Evolutionary conservation across 1,140 invertebrate genomes (phyloP).

Genomic region (Drosophila setifemur): DNA sequence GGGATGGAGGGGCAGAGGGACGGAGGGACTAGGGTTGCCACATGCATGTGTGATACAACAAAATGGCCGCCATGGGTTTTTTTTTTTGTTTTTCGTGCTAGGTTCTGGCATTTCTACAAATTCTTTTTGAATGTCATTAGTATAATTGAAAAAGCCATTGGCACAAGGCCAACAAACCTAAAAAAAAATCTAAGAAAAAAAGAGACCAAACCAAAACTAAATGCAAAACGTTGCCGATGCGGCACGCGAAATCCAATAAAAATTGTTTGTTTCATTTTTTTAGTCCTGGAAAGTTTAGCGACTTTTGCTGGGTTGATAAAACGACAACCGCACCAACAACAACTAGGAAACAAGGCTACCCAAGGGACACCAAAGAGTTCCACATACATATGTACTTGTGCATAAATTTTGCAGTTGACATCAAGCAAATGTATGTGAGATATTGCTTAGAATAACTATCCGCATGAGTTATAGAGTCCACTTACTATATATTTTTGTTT

Average conservation of each 20-base stretch:
- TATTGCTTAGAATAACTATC: slow-evolving; percentile 61
- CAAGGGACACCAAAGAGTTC: slow-evolving; percentile 33
- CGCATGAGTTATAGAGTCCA: slow-evolving; percentile 35
- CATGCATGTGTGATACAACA: slow-evolving; percentile 67
- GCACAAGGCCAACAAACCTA: slow-evolving; percentile 61
- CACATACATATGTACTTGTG: slow-evolving; percentile 41
- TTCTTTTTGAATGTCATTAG: slow-evolving; percentile 80
- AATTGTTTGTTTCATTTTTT: slow-evolving; percentile 47
- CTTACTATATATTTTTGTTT: slow-evolving; percentile 9
- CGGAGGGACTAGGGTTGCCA: slow-evolving; percentile 45
- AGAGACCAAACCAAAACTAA: slow-evolving; percentile 45
- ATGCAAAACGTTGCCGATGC: slow-evolving; percentile 43
- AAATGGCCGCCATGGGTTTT: slow-evolving; percentile 50
- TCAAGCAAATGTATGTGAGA: slow-evolving; percentile 69
- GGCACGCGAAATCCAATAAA: slow-evolving; percentile 78
- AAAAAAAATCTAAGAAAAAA: slow-evolving; percentile 25
- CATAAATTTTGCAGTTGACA: slow-evolving; percentile 70
- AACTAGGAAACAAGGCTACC: slow-evolving; percentile 9
- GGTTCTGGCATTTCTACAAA: slow-evolving; percentile 72
- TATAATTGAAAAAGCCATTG: slow-evolving; percentile 79
- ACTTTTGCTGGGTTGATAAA: slow-evolving; percentile 58
- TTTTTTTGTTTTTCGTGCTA: slow-evolving; percentile 30
- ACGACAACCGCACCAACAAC: slow-evolving; percentile 42
- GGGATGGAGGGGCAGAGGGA: not conserved
- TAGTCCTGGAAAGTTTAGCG: slow-evolving; percentile 53